Base-by-base conservation (phyloP, 2,888 invertebrate genomes). In the Drepana falcataria region DNA sequence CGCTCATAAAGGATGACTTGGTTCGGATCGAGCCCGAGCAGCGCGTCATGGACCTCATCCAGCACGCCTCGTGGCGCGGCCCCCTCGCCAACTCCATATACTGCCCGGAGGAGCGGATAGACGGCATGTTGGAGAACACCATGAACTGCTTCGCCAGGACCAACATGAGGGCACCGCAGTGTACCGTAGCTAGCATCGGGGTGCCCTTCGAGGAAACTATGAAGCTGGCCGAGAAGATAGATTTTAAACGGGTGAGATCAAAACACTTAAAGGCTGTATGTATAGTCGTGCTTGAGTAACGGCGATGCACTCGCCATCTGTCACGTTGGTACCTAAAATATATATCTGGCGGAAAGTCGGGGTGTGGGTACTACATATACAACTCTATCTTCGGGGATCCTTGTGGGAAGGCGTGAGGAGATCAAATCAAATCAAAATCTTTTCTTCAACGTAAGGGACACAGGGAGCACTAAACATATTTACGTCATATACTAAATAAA, bases 121-220 rank as follows among this genome's bases (percentile, higher is more conserved):
- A 69, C 1, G 53, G 47, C 40, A 86, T 90, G 73, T 53, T 57
- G 0, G 69, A 68, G 2, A 59, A 69, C 0, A 55, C 33, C 0
- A 53, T 89, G 3, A 63, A 66, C 34, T 54, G 59, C 5, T 89
- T 72, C 55, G 70, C 69, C 0, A 54, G 53, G 3, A 55, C 53
- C 0, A 68, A 85, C 58, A 85, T 76, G 58, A 78, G 65, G 51
- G 65, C 79, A 1, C 71, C 72, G 5, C 60, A 66, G 2, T 87
- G 87, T 53, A 63, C 79, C 0, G 75, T 90, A 0, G 81, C 77
- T 1, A 85, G 82, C 58, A 63, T 79, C 0, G 88, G 89, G 0
- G 56, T 88, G 5, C 79, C 83, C 0, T 87, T 82, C 54, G 85
- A 88, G 3, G 86, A 87, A 49, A 76, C 80, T 0, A 49, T 87